A percentile compares a stretch with the other conserved stretches of the same genome.
These are phyloP conservation scores for Coracias cyanogaster DNA, from an alignment of 2,797 vertebrate species.

Conservation along the genomic window DNA sequence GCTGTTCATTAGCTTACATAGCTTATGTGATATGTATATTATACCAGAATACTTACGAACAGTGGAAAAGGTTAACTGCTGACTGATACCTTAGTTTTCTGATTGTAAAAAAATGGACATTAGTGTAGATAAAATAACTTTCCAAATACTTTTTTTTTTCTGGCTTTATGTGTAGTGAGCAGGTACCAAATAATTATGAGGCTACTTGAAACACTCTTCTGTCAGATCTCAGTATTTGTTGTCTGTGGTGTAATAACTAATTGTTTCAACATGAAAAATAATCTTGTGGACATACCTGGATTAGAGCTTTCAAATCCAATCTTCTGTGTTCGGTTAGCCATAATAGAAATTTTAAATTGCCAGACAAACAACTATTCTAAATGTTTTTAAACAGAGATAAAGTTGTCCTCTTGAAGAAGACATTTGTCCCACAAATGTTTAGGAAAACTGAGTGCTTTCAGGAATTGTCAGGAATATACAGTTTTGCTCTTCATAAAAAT, in stretches of 20 bases:
- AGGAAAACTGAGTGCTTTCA: not conserved
- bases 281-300: not conserved
- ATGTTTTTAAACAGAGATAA: not conserved
- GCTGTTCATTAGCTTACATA: not conserved
- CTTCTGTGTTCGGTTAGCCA: not conserved
- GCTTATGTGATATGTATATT: not conserved
- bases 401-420: not conserved
- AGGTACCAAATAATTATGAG: not conserved
- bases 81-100: not conserved
- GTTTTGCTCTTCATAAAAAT: not conserved
- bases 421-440: not conserved
- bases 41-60: not conserved
- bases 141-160: not conserved
- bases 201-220: not conserved
- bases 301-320: not conserved
- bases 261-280: not conserved
- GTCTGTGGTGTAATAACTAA: not conserved
- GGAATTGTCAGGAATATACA: not conserved
- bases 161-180: not conserved
- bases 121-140: not conserved
- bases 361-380: not conserved
- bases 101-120: not conserved
- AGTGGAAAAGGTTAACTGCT: not conserved
- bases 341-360: not conserved
- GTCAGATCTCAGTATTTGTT: not conserved